Evolutionary conservation across 2,888 invertebrate genomes (phyloP).

Genomic region (Troides aeacus): DNA sequence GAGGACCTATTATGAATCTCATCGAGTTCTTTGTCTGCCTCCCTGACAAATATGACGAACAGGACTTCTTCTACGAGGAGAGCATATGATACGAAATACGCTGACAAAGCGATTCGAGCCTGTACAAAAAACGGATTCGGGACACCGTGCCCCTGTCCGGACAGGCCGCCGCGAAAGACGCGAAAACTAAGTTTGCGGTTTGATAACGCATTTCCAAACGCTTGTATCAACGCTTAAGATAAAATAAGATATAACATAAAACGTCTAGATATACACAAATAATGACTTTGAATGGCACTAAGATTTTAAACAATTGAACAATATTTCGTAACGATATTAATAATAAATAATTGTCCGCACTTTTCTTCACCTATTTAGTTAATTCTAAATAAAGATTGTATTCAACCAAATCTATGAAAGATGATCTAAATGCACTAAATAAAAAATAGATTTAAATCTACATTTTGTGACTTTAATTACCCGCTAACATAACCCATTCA

Average conservation of each 20-base stretch:
- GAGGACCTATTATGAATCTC: conserved; percentile 91
- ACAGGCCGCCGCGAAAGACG: conserved; percentile 7
- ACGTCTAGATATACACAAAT: too few relatives aligned
- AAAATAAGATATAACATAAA: neutral
- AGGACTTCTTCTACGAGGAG: conserved; percentile 85
- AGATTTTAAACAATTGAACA: too few relatives aligned
- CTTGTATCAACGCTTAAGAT: neutral
- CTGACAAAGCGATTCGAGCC: conserved; percentile 31
- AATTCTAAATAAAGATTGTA: too few relatives aligned
- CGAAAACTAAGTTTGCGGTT: conserved; percentile 29
- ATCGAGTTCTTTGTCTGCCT: conserved; percentile 94
- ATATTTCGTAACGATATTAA: too few relatives aligned
- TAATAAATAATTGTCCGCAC: too few relatives aligned
- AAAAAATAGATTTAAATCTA: too few relatives aligned
- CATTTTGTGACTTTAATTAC: too few relatives aligned
- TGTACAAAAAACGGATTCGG: conserved; percentile 17
- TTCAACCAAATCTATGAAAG: too few relatives aligned
- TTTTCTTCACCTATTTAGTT: too few relatives aligned
- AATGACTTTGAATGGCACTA: too few relatives aligned
- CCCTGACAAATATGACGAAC: conserved; percentile 88
- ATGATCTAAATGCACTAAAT: too few relatives aligned
- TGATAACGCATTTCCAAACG: neutral
- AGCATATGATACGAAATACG: conserved; percentile 64
- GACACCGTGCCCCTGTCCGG: conserved; percentile 15
- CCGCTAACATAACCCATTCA: too few relatives aligned